Percentiles rank a stretch among this genome's conserved stretches.
Evolutionary conservation across 2,797 vertebrate species (phyloP).

Genomic region (Pempheris klunzingeri): DNA sequence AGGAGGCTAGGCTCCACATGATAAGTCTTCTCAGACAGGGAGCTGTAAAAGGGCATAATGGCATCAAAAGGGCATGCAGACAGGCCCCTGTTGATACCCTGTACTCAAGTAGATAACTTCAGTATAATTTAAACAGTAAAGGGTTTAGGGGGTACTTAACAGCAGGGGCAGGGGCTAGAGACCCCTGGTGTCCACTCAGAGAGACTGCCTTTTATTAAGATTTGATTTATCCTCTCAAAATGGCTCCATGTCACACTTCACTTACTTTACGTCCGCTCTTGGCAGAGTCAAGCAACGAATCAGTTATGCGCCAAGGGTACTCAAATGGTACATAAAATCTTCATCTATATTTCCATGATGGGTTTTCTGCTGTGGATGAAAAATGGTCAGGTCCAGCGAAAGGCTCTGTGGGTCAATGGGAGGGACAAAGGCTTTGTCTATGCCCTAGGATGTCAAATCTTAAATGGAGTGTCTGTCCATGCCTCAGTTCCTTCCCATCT

Average conservation of each 20-base stretch:
- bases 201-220: conserved; percentile 69
- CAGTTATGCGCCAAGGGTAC: conserved; percentile 70
- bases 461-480: conserved; percentile 55
- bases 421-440: conserved; percentile 65
- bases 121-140: conserved; percentile 66
- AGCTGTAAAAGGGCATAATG: conserved; percentile 57
- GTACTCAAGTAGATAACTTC: conserved; percentile 58
- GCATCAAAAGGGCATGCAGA: conserved; percentile 46
- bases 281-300: conserved; percentile 72
- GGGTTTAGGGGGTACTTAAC: conserved; percentile 55
- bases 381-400: conserved; percentile 56
- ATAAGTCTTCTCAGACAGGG: conserved; percentile 39
- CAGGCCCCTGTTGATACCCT: conserved; percentile 62
- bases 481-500: conserved; percentile 60
- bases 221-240: conserved; percentile 79
- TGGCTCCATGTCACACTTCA: conserved; percentile 74
- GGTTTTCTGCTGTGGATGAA: conserved; percentile 63
- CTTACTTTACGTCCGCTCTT: conserved; percentile 75
- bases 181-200: conserved; percentile 63
- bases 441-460: conserved; percentile 57
- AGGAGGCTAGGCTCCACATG: conserved; percentile 49
- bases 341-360: conserved; percentile 76
- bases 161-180: conserved; percentile 39
- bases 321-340: conserved; percentile 81
- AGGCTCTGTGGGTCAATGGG: conserved; percentile 66